Conservation (phyloP, 2,888 invertebrate species). For the Acholoe squamosa region DNA sequence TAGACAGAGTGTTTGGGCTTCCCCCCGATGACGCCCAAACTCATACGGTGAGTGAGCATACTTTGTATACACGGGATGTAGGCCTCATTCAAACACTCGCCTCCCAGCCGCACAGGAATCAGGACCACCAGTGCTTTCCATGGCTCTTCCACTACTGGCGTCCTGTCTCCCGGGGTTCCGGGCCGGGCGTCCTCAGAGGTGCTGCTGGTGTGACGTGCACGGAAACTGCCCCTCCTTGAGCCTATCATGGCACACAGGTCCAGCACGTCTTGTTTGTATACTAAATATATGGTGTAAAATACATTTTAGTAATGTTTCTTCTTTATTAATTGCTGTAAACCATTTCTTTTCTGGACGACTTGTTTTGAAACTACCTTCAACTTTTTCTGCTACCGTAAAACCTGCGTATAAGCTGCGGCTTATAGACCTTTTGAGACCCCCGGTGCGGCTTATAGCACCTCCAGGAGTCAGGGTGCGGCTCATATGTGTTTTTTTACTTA, state of each 20-base stretch:
- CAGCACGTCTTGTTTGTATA: slow-evolving; percentile 91
- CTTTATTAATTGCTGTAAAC: too few species aligned
- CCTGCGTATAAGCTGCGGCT: too few species aligned
- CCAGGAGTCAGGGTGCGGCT: too few species aligned
- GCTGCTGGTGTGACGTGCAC: slow-evolving; percentile 62
- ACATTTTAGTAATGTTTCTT: too few species aligned
- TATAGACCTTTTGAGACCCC: too few species aligned
- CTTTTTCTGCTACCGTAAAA: too few species aligned
- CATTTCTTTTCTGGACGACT: too few species aligned
- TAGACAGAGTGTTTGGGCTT: slow-evolving; percentile 95
- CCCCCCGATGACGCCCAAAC: slow-evolving; percentile 96
- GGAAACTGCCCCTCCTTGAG: slow-evolving; percentile 56
- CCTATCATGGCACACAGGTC: slow-evolving; percentile 83
- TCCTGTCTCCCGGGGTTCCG: not conserved
- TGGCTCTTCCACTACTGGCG: slow-evolving; percentile 63
- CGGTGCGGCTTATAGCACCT: too few species aligned
- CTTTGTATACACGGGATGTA: slow-evolving; percentile 93
- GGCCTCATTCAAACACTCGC: slow-evolving; percentile 92
- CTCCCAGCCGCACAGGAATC: slow-evolving; percentile 93
- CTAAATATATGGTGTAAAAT: too few species aligned
- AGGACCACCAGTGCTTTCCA: slow-evolving; percentile 88
- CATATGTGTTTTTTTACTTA: too few species aligned
- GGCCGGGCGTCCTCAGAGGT: not conserved
- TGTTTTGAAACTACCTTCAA: too few species aligned
- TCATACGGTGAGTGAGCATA: slow-evolving; percentile 90